Evolutionary conservation across 2,888 invertebrate genomes (phyloP), one percentile per base, ranked within the genome.

Genomic region (Rhamnusium bicolor): DNA sequence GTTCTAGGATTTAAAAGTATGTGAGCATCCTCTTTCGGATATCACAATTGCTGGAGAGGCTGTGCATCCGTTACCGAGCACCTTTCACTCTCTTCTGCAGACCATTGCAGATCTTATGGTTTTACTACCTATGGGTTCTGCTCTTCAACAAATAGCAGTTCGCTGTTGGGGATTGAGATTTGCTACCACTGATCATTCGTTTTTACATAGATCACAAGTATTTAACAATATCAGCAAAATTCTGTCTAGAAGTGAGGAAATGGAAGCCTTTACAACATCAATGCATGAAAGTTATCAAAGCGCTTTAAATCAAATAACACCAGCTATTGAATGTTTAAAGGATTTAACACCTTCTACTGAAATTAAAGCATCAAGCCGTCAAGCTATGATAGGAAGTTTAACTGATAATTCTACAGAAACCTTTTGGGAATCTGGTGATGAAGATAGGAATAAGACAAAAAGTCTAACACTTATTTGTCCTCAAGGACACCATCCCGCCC

Each of bases 361-460:
- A 81, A 92, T 98, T 60, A 95, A 94, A 79, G 96, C 97, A 0
- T 98, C 98, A 0, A 98, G 98, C 78, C 91, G 98, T 0, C 96
- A 95, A 84, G 98, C 97, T 6, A 97, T 99, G 96, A 93, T 96
- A 2, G 95, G 94, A 1, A 97, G 97, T 78, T 90, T 99, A 14
- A 95, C 94, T 0, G 99, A 99, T 86, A 95, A 95, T 83, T 97
- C 97, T 4, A 98, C 98, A 0, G 99, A 99, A 87, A 99, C 99
- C 0, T 99, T 99, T 89, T 99, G 99, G 99, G 99, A 99, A 89
- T 98, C 98, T 46, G 98, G 98, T 0, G 98, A 98, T 83, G 98
- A 98, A 85, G 98, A 99, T 88, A 91, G 95, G 71, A 97, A 97
- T 87, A 96, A 97, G 87, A 94, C 96, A 21, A 98, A 98, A 88